Base-by-base conservation (phyloP, 2,113 vertebrate genomes). In the Alexandromys fortis region DNA sequence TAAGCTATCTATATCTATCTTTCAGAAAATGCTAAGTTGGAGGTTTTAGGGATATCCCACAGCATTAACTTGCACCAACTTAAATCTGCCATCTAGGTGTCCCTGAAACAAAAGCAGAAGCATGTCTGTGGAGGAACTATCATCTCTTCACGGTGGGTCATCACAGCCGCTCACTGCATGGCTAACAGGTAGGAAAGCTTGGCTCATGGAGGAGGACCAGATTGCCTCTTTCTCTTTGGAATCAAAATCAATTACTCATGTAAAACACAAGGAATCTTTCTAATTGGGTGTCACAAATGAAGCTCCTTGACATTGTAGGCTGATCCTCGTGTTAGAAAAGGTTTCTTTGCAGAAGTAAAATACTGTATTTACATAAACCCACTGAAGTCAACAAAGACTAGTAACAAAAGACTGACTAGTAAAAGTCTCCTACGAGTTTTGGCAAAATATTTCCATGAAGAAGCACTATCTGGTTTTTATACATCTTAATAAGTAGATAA, bases 41-140 rank as follows among this genome's bases (percentile, higher is more conserved):
- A 96, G 47, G 0, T 7, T 75, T 90, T 4, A 94, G 76, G 14
- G 26, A 35, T 14, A 78, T 82, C 55, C 49, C 76, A 79, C n/a
- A 12, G 7, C 33, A 75, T 77, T 55, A 75, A 72, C 63, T 49
- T 14, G 35, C 16, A 95, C 28, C 14, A 49, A 87, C 70, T 85
- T 58, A 38, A 63, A 28, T 96, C 93, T 96, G 21, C 83, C 38
- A 78, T 88, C 89, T 92, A 99, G 99, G 99, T 99, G n/a, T 99
- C 99, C 73, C 96, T 99, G 88, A 99, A 98, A 98, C 96, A 97
- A 96, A 98, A 96, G 33, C 98, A 98, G 21, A 98, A 97, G 75
- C 99, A 99, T 94, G 99, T 99, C 98, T 99, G 99, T 86, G 99
- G 99, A 92, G 99, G 99, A 79, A 98, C 99, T 85, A 98, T 99